Percentiles rank a stretch among this genome's conserved stretches.
Conservation (phyloP, 2,113 vertebrate genomes). For the Morone saxatilis region DNA sequence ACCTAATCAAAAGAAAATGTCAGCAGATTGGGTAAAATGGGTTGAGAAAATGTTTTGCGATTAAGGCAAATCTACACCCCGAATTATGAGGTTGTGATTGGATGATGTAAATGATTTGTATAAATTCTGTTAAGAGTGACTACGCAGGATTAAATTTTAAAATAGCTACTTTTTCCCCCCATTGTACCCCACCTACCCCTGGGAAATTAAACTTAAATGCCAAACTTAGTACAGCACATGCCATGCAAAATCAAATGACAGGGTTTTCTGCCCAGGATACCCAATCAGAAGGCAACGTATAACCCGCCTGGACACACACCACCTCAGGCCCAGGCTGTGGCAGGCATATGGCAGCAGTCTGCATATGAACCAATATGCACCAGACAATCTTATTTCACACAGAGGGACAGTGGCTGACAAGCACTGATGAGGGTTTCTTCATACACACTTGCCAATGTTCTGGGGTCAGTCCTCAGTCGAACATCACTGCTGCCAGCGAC, state of each 20-base stretch:
- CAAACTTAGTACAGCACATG: conserved; percentile 80
- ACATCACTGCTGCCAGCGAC: conserved; percentile 60
- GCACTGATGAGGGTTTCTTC: conserved; percentile 64
- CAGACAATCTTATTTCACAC: conserved; percentile 67
- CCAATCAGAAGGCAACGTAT: conserved; percentile 72
- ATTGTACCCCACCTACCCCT: conserved; percentile 84
- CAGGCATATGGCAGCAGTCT: conserved; percentile 67
- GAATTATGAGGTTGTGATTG: conserved; percentile 16
- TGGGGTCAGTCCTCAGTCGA: conserved; percentile 61
- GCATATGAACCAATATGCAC: conserved; percentile 69
- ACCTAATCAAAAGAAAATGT: conserved; percentile 36
- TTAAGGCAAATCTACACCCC: conserved; percentile 36
- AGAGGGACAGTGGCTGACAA: conserved; percentile 63
- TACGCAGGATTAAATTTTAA: neutral
- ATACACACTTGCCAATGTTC: conserved; percentile 73
- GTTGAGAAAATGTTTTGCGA: conserved; percentile 69
- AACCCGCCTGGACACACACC: conserved; percentile 57
- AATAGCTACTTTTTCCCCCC: conserved; percentile 64
- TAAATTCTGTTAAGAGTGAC: neutral
- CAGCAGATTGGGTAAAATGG: conserved; percentile 86
- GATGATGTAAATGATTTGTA: neutral
- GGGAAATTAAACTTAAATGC: conserved; percentile 57
- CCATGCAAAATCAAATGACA: conserved; percentile 82
- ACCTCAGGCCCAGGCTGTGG: conserved; percentile 48
- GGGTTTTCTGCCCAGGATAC: conserved; percentile 80